Conservation (phyloP, 2,888 invertebrate genomes). For the Arenicola marina region DNA sequence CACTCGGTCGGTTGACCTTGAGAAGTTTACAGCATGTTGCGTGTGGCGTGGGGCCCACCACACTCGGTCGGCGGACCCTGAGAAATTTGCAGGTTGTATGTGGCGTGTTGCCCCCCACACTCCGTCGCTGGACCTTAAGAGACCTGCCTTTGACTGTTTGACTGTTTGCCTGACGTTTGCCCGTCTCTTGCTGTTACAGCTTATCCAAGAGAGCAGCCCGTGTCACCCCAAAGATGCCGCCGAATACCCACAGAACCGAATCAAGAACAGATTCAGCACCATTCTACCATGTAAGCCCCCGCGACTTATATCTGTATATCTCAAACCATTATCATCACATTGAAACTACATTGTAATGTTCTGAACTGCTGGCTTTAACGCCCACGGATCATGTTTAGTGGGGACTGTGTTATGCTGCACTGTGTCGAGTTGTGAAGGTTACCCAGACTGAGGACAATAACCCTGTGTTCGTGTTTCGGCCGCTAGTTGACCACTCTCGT, state of each 20-base stretch:
- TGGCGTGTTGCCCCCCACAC: too few relatives aligned
- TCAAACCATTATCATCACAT: background rate
- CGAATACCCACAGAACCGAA: slow-evolving; percentile 66
- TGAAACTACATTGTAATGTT: background rate
- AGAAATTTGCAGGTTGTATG: too few relatives aligned
- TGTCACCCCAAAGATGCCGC: slow-evolving; percentile 60
- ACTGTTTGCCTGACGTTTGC: too few relatives aligned
- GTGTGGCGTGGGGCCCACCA: too few relatives aligned
- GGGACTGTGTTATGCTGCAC: too few relatives aligned
- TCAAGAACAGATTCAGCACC: slow-evolving; percentile 75
- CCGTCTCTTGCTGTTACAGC: slow-evolving; percentile 42
- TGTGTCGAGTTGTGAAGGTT: too few relatives aligned
- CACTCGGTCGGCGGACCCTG: too few relatives aligned
- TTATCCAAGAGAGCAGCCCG: slow-evolving; percentile 42
- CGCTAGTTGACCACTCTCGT: slow-evolving; percentile 72
- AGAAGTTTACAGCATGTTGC: too few relatives aligned
- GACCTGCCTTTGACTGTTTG: too few relatives aligned
- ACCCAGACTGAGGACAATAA: slow-evolving; percentile 20
- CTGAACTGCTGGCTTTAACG: background rate
- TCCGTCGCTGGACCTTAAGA: too few relatives aligned
- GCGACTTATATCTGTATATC: background rate
- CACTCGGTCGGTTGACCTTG: too few relatives aligned
- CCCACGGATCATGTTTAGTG: too few relatives aligned
- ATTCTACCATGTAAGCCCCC: slow-evolving; percentile 73
- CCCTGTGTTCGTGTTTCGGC: background rate